Evolutionary conservation across 2,888 invertebrate species (phyloP), one percentile per base, ranked within the genome.

Genomic region (Bedellia somnulentella): DNA sequence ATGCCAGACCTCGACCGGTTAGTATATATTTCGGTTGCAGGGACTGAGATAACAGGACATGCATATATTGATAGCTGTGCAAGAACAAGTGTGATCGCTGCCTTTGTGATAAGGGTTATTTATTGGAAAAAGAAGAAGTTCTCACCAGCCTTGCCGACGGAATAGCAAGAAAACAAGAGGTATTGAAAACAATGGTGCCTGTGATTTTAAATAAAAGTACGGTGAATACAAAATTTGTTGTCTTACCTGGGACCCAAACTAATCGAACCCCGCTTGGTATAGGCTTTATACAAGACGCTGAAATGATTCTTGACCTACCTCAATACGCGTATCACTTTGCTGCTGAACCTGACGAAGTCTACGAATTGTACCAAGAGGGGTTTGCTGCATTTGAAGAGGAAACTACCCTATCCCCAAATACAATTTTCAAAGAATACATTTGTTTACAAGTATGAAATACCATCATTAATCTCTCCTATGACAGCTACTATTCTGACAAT

Each of bases 251-350:
- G 8, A 6, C 27, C 8, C 17, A 10, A 5, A 9, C 16, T 4
- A 27, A 27, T 11, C n/a, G 12, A 3, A 27, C 27, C 9, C 11
- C 18, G 3, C 12, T 27, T 3, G 27, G 27, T 3, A 18, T 27
- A 8, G 27, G 27, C 3, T 27, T 27, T n/a, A 27, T 27, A 8
- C 11, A 10, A 6, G 27, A 27, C n/a, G 27, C 27, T 10, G 5
- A 11, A 3, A 27, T 27, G 27, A 5, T 27, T 3, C 18, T 27
- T 3, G 11, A 27, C 12, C 11, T 27, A 6, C 16, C 27, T 3
- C 18, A 27, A 11, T 18, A 26, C 18, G 25, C 32, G 2, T 31
- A 27, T 26, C 26, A 26, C n/a, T 31, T 28, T 11, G n/a, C n/a
- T n/a, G 16, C 15, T 11, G 24, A 32, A 8, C 28, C 32, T 3